Conservation (phyloP, 2,797 vertebrate genomes). For the Pogonophryne albipinna region DNA sequence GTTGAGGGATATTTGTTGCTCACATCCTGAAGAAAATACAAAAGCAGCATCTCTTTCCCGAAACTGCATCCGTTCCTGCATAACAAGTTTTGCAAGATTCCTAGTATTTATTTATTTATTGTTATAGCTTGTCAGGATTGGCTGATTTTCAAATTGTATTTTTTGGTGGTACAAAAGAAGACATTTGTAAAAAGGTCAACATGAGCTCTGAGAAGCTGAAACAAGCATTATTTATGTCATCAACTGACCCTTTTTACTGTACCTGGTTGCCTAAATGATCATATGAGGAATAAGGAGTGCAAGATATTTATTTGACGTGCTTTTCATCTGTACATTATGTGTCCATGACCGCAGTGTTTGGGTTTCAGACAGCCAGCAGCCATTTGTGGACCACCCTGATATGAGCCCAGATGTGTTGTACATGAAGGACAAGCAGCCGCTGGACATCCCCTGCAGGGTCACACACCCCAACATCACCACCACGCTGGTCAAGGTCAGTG, state of each 20-base stretch:
- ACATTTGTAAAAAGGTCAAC: not conserved
- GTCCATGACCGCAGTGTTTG: constrained; percentile 83
- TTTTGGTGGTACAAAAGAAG: not conserved
- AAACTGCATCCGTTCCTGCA: not conserved
- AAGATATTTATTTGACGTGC: not conserved
- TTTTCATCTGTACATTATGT: constrained; percentile 39
- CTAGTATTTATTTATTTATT: too few species aligned
- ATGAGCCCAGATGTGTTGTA: constrained; percentile 87
- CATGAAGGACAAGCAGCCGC: constrained; percentile 87
- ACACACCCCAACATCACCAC: constrained; percentile 90
- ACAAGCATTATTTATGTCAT: not conserved
- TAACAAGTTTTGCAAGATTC: too few species aligned
- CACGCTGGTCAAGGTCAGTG: constrained; percentile 91
- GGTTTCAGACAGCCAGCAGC: constrained; percentile 90
- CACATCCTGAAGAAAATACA: not conserved
- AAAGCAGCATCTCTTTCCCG: not conserved
- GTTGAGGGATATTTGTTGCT: not conserved
- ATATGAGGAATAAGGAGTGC: too few species aligned
- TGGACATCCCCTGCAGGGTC: constrained; percentile 94
- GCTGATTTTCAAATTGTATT: too few species aligned
- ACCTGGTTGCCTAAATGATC: too few species aligned
- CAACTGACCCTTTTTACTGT: not conserved
- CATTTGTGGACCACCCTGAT: constrained; percentile 90
- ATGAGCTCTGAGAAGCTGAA: not conserved
- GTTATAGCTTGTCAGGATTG: too few species aligned